These are phyloP conservation scores for Adelosebastes latens DNA, from an alignment of 2,797 vertebrate species.

Conservation along the genomic window DNA sequence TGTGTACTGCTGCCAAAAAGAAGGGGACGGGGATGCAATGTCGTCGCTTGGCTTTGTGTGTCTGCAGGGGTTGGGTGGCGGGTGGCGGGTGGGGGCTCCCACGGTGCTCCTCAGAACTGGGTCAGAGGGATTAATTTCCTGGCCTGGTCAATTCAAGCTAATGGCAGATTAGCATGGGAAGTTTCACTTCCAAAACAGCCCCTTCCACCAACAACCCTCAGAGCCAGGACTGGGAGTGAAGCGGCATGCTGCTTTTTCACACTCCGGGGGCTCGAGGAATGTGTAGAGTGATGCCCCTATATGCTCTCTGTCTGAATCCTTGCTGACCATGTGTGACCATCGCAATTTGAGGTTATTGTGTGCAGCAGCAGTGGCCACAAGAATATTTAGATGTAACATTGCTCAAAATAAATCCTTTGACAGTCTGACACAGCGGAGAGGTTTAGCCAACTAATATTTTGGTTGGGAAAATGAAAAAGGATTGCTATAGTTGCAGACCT, in stretches of 20 bases:
- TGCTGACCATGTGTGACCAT: neutral
- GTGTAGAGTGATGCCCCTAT: neutral
- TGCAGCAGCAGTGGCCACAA: neutral
- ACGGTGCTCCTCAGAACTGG: slow-evolving; percentile 64
- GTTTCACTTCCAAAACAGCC: slow-evolving; percentile 61
- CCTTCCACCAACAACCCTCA: slow-evolving; percentile 4
- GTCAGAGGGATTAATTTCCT: slow-evolving; percentile 80
- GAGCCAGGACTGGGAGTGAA: slow-evolving; percentile 4
- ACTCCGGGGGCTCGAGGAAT: slow-evolving; percentile 11
- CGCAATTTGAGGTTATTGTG: neutral
- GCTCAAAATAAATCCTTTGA: neutral
- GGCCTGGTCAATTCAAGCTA: slow-evolving; percentile 57
- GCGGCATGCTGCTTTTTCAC: slow-evolving; percentile 28
- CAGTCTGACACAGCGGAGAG: neutral
- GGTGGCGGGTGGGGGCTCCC: slow-evolving; percentile 39
- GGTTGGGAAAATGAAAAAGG: neutral
- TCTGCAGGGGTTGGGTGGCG: slow-evolving; percentile 24
- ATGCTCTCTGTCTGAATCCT: neutral
- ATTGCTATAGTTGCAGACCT: neutral
- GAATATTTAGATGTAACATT: neutral
- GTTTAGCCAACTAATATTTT: neutral
- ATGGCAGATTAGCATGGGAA: slow-evolving; percentile 72
- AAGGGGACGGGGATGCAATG: slow-evolving; percentile 3
- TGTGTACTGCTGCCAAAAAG: slow-evolving; percentile 15
- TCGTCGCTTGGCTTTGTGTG: slow-evolving; percentile 36